A percentile compares a stretch with the other conserved stretches of the same genome.
These are phyloP conservation scores for Odontocolon sp. DNA, from an alignment of 2,888 invertebrate genomes.

Conservation along the genomic window DNA sequence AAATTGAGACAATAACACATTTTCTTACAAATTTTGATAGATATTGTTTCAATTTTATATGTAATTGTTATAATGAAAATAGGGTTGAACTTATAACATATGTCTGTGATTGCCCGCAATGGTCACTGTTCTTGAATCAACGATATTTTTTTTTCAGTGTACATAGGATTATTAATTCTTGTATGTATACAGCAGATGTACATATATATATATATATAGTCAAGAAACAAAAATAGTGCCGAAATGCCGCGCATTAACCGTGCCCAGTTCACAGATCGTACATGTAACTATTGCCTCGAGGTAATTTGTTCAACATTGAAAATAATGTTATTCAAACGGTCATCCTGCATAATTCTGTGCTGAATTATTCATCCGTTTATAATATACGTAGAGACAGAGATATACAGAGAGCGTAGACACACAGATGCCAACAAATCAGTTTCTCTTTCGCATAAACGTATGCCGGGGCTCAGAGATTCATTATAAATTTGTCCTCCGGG, in stretches of 20 bases:
- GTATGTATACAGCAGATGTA: too few species aligned
- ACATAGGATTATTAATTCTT: too few species aligned
- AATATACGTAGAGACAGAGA: slow-evolving; percentile 12
- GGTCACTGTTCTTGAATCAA: too few species aligned
- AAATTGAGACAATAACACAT: too few species aligned
- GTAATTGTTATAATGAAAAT: too few species aligned
- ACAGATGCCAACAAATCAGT: background rate
- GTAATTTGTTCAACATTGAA: slow-evolving; percentile 45
- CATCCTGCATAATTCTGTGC: slow-evolving; percentile 27
- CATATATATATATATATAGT: background rate
- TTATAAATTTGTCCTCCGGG: slow-evolving; percentile 37
- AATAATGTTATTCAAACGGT: slow-evolving; percentile 29
- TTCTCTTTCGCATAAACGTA: slow-evolving; percentile 45
- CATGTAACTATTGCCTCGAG: slow-evolving; percentile 33
- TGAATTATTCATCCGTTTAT: slow-evolving; percentile 49
- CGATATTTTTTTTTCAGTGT: too few species aligned
- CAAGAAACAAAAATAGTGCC: background rate
- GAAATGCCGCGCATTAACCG: background rate
- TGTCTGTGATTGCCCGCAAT: too few species aligned
- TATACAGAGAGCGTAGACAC: background rate
- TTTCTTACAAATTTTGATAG: too few species aligned
- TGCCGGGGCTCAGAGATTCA: slow-evolving; percentile 12
- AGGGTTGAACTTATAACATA: too few species aligned
- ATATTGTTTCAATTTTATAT: too few species aligned
- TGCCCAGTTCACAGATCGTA: background rate